Percentiles rank a stretch among this genome's conserved stretches.
Conservation (phyloP, 2,797 vertebrate genomes). For the Phoxinus dragarum region DNA sequence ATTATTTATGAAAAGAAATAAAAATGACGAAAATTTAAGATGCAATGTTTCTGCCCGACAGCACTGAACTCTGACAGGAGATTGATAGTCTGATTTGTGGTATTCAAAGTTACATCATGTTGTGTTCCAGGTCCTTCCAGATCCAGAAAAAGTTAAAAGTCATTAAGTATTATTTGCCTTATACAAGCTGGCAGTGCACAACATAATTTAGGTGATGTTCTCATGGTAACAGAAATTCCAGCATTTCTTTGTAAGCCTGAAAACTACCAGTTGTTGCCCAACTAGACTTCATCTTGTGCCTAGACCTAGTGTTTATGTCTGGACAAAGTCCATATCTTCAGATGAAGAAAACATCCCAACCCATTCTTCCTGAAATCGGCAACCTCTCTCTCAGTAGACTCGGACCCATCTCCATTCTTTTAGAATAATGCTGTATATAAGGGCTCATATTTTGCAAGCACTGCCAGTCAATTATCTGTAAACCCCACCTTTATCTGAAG, state of each 20-base stretch:
- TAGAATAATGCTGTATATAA: constrained; percentile 16
- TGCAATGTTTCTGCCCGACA: neutral
- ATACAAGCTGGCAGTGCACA: constrained; percentile 43
- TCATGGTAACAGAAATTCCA: constrained; percentile 47
- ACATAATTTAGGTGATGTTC: constrained; percentile 42
- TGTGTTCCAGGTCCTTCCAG: constrained; percentile 38
- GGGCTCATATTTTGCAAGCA: constrained; percentile 13
- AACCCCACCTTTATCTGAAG: constrained; percentile 43
- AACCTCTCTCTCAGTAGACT: neutral
- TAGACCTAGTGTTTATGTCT: constrained; percentile 11
- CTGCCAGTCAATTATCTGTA: constrained; percentile 47
- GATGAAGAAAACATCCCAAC: constrained; percentile 8
- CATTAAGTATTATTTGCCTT: constrained; percentile 45
- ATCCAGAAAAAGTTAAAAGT: constrained; percentile 17
- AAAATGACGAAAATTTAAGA: neutral
- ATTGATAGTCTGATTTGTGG: constrained; percentile 28
- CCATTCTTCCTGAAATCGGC: neutral
- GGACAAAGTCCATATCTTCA: constrained; percentile 21
- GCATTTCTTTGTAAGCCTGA: constrained; percentile 26
- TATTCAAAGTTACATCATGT: constrained; percentile 27
- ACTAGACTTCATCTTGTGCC: constrained; percentile 32
- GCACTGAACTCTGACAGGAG: constrained; percentile 34
- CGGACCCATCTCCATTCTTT: neutral
- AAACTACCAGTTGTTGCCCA: constrained; percentile 32
- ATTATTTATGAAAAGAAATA: neutral